Percentiles rank a stretch among this genome's conserved stretches.
phyloP scores from a whole-genome alignment of 1,140 invertebrate species.

The Prorops nasuta region DNA sequence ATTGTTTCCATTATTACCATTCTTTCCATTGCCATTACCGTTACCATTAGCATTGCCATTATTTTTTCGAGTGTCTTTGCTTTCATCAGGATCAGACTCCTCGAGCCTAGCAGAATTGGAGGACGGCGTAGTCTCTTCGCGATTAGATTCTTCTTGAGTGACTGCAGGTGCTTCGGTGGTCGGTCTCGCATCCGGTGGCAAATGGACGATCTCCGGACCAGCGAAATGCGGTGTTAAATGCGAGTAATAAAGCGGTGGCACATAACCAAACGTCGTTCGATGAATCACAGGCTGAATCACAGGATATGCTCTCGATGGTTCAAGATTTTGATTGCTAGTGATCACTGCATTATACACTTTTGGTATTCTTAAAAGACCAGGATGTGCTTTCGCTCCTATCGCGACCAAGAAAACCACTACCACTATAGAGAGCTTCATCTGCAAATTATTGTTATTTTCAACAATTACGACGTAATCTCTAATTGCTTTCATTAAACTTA shows the following conservation, averaged over 20 bases:
- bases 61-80: neutral
- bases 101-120: neutral
- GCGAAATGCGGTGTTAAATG: conserved; percentile 34
- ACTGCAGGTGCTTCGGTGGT: neutral
- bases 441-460: no score
- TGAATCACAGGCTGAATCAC: conserved; percentile 70
- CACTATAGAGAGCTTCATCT: conserved; percentile 42
- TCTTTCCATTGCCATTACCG: neutral
- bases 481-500: no score
- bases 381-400: conserved; percentile 34
- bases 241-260: conserved; percentile 49
- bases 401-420: conserved; percentile 29
- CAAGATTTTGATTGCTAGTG: conserved; percentile 70
- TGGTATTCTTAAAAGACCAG: conserved; percentile 58
- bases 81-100: neutral
- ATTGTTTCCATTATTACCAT: conserved; percentile 10
- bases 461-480: no score
- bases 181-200: neutral
- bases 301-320: conserved; percentile 70
- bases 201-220: conserved; percentile 25
- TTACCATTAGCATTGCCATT: conserved; percentile 6
- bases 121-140: conserved; percentile 1
- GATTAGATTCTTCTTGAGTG: neutral
- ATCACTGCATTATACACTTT: conserved; percentile 77
- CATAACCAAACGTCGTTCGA: conserved; percentile 58